These are phyloP conservation scores for Hypothenemus hampei DNA, from an alignment of 1,140 invertebrate genomes.

Conservation along the genomic window DNA sequence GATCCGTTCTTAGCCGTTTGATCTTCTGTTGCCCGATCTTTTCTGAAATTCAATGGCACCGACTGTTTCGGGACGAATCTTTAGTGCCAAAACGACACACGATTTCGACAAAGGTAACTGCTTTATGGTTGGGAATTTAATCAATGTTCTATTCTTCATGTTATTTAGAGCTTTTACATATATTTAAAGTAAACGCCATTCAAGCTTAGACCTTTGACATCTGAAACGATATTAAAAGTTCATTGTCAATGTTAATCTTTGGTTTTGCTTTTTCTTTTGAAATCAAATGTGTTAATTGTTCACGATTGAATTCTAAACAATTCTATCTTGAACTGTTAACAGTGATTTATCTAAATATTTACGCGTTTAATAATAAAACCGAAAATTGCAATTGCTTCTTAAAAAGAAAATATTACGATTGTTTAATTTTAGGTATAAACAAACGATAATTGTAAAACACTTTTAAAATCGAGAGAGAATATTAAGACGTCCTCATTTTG, in stretches of 20 bases:
- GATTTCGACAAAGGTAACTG: slow-evolving; percentile 21
- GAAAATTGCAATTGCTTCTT: slow-evolving; percentile 13
- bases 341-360: slow-evolving; percentile 24
- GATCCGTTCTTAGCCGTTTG: slow-evolving; percentile 15
- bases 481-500: background rate
- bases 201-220: too few species aligned
- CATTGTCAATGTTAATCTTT: too few species aligned
- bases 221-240: too few species aligned
- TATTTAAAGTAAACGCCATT: too few species aligned
- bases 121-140: slow-evolving; percentile 19
- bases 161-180: too few species aligned
- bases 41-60: slow-evolving; percentile 16
- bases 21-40: slow-evolving; percentile 10
- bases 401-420: slow-evolving; percentile 24
- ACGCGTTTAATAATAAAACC: slow-evolving; percentile 7
- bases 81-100: slow-evolving; percentile 24
- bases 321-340: too few species aligned
- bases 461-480: slow-evolving; percentile 12
- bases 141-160: too few species aligned
- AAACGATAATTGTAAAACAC: slow-evolving; percentile 22
- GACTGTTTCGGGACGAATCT: slow-evolving; percentile 23
- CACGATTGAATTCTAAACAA: too few species aligned
- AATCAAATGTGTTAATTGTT: too few species aligned
- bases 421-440: slow-evolving; percentile 15
- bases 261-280: too few species aligned